These are phyloP conservation scores for Nematolebias whitei DNA, from an alignment of 2,113 vertebrate species.

Conservation along the genomic window DNA sequence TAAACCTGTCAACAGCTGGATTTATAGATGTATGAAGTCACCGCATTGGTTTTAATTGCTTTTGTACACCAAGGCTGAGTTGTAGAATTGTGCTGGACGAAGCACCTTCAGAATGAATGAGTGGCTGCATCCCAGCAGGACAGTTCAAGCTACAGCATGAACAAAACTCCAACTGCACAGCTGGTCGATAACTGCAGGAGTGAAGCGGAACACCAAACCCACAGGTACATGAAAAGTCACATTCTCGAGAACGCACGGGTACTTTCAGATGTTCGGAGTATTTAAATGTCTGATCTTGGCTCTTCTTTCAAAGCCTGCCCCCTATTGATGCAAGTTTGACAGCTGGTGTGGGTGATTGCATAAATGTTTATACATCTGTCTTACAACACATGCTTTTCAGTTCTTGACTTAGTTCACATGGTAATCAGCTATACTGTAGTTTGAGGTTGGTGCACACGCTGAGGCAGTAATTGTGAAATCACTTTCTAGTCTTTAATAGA, in stretches of 20 bases:
- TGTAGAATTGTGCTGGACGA: constrained; percentile 1
- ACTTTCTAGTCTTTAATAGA: constrained; percentile 4
- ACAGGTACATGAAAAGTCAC: constrained; percentile 46
- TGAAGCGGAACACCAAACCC: constrained; percentile 40
- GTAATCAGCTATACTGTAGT: constrained; percentile 50
- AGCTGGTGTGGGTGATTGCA: constrained; percentile 43
- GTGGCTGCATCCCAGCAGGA: constrained; percentile 41
- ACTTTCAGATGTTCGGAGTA: constrained; percentile 38
- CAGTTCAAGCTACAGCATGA: constrained; percentile 20
- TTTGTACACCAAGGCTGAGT: constrained; percentile 23
- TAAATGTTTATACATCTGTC: constrained; percentile 57
- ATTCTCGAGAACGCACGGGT: not conserved
- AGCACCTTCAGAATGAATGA: constrained; percentile 17
- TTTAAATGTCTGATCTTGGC: constrained; percentile 19
- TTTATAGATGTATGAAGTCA: constrained; percentile 47
- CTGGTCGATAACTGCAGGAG: constrained; percentile 3
- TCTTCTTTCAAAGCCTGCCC: constrained; percentile 8
- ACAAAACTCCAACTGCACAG: constrained; percentile 55
- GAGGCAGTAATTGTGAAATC: constrained; percentile 30
- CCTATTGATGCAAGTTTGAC: constrained; percentile 20
- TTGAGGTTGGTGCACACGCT: constrained; percentile 52
- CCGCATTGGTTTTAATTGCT: constrained; percentile 14
- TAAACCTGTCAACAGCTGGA: constrained; percentile 45
- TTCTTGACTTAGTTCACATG: constrained; percentile 31
- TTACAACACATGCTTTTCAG: constrained; percentile 8